Evolutionary conservation across 1,140 invertebrate species (phyloP).

Genomic region (Bombus sylvicola): DNA sequence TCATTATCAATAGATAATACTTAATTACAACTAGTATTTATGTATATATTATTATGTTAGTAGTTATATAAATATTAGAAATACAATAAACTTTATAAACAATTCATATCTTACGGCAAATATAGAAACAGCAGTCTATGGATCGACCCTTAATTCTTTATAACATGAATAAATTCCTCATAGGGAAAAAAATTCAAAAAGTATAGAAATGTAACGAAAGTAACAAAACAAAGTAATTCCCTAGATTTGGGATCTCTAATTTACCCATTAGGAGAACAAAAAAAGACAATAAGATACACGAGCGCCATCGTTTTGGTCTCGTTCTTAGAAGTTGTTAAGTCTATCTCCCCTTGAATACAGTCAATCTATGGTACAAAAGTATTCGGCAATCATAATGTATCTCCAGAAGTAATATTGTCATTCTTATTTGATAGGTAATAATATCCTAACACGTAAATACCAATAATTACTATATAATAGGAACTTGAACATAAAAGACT

Average conservation of each 20-base stretch:
- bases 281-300: background rate
- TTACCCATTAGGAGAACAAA: no score
- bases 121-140: background rate
- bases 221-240: background rate
- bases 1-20: background rate
- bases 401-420: background rate
- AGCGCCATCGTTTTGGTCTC: background rate
- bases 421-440: background rate
- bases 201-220: background rate
- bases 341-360: background rate
- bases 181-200: background rate
- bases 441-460: conserved; percentile 29
- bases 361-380: background rate
- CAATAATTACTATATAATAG: conserved; percentile 13
- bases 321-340: background rate
- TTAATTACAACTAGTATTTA: background rate
- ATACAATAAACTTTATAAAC: conserved; percentile 8
- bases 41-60: no score
- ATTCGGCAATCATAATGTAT: background rate
- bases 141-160: background rate
- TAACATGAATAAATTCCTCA: background rate
- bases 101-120: background rate
- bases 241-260: background rate
- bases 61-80: conserved; percentile 3
- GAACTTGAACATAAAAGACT: conserved; percentile 19